Conservation (phyloP, 2,113 vertebrate species). For the Tetrax tetrax region DNA sequence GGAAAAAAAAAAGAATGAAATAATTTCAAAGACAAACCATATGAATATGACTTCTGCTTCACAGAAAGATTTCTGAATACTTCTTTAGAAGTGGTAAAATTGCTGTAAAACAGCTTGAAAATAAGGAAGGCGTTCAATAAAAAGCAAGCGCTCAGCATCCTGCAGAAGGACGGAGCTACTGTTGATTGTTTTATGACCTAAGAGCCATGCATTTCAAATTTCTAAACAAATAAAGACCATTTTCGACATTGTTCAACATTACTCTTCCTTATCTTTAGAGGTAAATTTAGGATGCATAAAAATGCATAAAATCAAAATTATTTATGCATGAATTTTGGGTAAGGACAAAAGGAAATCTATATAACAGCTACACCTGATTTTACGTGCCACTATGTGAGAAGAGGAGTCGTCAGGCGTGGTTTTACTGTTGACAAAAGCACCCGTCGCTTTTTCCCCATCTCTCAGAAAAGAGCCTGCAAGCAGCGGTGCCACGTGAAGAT, state of each 20-base stretch:
- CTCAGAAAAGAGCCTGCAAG: neutral
- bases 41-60: neutral
- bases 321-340: neutral
- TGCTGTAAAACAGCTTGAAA: neutral
- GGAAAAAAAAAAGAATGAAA: neutral
- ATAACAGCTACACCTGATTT: neutral
- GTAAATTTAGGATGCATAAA: neutral
- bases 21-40: neutral
- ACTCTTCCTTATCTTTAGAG: neutral
- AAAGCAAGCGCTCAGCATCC: fast-evolving
- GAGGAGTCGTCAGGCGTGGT: neutral
- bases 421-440: neutral
- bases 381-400: neutral
- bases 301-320: neutral
- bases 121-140: neutral
- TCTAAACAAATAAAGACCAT: neutral
- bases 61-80: neutral
- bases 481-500: neutral
- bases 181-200: neutral
- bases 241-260: neutral
- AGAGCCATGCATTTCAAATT: neutral
- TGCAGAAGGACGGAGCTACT: neutral
- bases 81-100: neutral
- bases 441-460: neutral
- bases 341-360: neutral